Percentiles rank a stretch among this genome's conserved stretches.
These are phyloP conservation scores for Callipepla californica DNA, from an alignment of 2,113 vertebrate genomes.

Conservation along the genomic window DNA sequence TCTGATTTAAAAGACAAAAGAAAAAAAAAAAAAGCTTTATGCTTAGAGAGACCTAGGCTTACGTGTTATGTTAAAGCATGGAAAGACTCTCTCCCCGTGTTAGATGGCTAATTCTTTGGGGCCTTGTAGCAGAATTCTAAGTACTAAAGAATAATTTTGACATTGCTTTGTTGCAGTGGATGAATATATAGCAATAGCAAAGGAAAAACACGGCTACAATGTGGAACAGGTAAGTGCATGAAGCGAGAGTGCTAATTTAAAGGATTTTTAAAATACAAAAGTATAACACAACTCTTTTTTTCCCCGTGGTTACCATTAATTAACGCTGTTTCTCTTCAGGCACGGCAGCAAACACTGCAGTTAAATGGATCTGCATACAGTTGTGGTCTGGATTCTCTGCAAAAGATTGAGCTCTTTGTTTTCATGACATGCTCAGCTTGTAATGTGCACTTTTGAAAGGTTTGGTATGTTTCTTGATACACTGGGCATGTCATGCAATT, in stretches of 20 bases:
- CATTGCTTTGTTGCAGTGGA: conserved; percentile 89
- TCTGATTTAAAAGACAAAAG: conserved; percentile 9
- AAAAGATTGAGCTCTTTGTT: conserved; percentile 76
- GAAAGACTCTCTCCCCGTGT: neutral
- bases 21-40: neutral
- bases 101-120: neutral
- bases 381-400: conserved; percentile 74
- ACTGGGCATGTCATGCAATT: conserved; percentile 73
- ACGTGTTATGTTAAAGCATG: neutral
- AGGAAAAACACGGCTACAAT: conserved; percentile 98
- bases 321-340: conserved; percentile 74
- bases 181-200: conserved; percentile 97
- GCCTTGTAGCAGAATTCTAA: neutral
- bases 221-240: conserved; percentile 90
- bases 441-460: conserved; percentile 73
- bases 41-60: neutral
- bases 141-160: conserved; percentile 56
- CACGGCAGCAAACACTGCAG: conserved; percentile 67
- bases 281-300: conserved; percentile 16
- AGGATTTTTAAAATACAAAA: neutral
- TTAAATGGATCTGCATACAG: conserved; percentile 71
- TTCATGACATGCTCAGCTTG: conserved; percentile 76
- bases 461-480: conserved; percentile 72
- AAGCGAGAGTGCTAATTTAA: conserved; percentile 34
- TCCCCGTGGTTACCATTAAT: conserved; percentile 62